Percentiles rank a stretch among this genome's conserved stretches.
These are phyloP conservation scores for Sabatieria punctata DNA, from an alignment of 2,888 invertebrate genomes.

Conservation along the genomic window DNA sequence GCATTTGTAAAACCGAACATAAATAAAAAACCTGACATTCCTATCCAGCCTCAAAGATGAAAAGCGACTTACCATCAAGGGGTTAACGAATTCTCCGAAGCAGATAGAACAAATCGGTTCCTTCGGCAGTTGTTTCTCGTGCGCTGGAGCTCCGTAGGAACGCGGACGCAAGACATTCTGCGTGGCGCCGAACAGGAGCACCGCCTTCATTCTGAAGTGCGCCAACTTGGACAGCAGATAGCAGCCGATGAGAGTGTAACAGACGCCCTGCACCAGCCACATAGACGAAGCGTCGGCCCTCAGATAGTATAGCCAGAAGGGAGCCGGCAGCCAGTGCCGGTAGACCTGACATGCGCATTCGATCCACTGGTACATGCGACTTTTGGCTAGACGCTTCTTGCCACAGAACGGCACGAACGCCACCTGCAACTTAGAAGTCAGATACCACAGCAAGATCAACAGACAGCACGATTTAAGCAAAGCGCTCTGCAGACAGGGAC, in stretches of 20 bases:
- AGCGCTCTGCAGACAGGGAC: too few relatives aligned
- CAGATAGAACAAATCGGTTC: too few relatives aligned
- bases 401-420: background rate
- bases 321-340: constrained; percentile 58
- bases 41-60: too few relatives aligned
- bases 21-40: too few relatives aligned
- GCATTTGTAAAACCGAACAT: too few relatives aligned
- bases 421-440: too few relatives aligned
- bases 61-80: too few relatives aligned
- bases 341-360: constrained; percentile 70
- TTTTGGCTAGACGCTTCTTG: constrained; percentile 43
- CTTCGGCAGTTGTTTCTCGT: too few relatives aligned
- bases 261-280: background rate
- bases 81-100: too few relatives aligned
- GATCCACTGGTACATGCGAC: constrained; percentile 64
- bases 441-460: too few relatives aligned
- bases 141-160: background rate
- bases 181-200: too few relatives aligned
- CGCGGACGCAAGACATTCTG: background rate
- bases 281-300: background rate
- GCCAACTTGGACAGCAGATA: background rate
- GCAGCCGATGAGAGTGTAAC: background rate
- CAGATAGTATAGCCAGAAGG: constrained; percentile 68
- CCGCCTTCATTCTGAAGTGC: background rate
- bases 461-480: too few relatives aligned